Conservation (phyloP, 2,797 vertebrate genomes). For the Cossypha polioptera region DNA sequence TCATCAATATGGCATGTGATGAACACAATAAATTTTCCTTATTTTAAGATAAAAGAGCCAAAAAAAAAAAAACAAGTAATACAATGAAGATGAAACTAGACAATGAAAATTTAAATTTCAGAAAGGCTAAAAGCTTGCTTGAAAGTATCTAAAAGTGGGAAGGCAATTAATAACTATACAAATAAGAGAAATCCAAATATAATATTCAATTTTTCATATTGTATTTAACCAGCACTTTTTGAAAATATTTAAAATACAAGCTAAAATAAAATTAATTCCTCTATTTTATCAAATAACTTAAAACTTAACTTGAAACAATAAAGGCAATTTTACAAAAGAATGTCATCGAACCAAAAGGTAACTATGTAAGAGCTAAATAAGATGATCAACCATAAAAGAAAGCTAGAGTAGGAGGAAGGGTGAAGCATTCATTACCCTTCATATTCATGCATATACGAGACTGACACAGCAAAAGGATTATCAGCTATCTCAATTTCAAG, state of each 20-base stretch:
- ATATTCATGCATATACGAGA: not conserved
- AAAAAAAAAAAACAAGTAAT: not conserved
- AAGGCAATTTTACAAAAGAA: not conserved
- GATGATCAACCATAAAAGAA: not conserved
- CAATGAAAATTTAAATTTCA: not conserved
- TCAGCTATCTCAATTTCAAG: not conserved
- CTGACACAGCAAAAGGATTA: not conserved
- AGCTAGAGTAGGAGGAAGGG: not conserved
- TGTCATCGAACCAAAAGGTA: not conserved
- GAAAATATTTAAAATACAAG: not conserved
- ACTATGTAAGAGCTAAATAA: not conserved
- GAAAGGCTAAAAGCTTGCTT: not conserved
- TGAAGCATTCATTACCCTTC: constrained; percentile 6
- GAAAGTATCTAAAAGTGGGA: not conserved
- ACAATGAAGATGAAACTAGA: not conserved
- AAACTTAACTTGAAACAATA: not conserved
- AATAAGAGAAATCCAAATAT: not conserved
- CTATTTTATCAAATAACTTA: not conserved
- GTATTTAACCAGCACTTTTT: not conserved
- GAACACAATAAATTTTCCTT: not conserved
- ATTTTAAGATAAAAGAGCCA: not conserved
- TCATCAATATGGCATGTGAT: not conserved
- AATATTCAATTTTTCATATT: not conserved
- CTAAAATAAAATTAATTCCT: not conserved
- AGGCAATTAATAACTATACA: not conserved